phyloP scores from a whole-genome alignment of 2,888 invertebrate genomes.

The Chaetogeoica ovagalla region DNA sequence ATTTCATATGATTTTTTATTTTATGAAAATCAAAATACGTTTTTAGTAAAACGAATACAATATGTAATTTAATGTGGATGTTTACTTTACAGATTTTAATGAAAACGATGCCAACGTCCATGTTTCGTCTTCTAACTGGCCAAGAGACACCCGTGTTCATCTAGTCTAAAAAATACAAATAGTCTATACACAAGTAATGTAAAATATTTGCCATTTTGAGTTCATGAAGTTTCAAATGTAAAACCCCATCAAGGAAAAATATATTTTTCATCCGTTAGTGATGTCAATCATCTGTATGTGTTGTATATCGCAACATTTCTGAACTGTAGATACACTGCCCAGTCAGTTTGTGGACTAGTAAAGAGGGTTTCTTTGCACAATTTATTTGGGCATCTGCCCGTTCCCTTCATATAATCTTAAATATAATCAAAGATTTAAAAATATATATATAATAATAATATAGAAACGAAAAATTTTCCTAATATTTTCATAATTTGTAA shows the following conservation, averaged over 20 bases:
- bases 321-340: background rate
- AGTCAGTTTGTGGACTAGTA: conserved; percentile 28
- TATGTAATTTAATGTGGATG: background rate
- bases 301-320: background rate
- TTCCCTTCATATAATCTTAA: conserved; percentile 18
- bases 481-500: conserved; percentile 20
- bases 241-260: background rate
- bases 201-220: conserved; percentile 38
- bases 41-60: no score
- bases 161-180: conserved; percentile 62
- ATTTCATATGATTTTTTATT: no score
- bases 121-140: conserved; percentile 97
- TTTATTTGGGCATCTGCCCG: background rate
- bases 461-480: conserved; percentile 18
- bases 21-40: no score
- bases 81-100: conserved; percentile 83
- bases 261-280: conserved; percentile 9
- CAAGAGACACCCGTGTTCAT: conserved; percentile 99
- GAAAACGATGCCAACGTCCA: conserved; percentile 99
- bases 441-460: background rate
- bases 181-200: conserved; percentile 18
- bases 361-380: conserved; percentile 40
- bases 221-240: background rate
- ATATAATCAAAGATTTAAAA: background rate
- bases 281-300: background rate